phyloP scores from a whole-genome alignment of 2,113 vertebrate genomes.

The Xenopus laevis region DNA sequence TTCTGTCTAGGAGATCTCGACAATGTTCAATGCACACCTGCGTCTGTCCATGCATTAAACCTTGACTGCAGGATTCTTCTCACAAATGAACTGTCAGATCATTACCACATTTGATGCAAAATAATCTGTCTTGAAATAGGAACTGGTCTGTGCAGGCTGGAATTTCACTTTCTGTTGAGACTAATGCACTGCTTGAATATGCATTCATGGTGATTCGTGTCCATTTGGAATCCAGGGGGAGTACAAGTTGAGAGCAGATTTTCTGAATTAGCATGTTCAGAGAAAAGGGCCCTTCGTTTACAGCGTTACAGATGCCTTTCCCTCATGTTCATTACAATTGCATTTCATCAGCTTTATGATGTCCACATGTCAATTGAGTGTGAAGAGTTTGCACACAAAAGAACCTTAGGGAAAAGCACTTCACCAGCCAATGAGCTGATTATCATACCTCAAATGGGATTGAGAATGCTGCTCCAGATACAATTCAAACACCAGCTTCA shows the following conservation, averaged over 20 bases:
- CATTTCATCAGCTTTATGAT: constrained; percentile 99
- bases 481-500: constrained; percentile 62
- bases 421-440: constrained; percentile 99
- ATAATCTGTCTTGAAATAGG: constrained; percentile 99
- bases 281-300: constrained; percentile 92
- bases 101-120: constrained; percentile 98
- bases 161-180: constrained; percentile 73
- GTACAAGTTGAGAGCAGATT: constrained; percentile 95
- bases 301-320: constrained; percentile 94
- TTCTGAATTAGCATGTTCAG: constrained; percentile 98
- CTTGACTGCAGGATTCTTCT: constrained; percentile 86
- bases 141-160: constrained; percentile 87
- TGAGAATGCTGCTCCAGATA: constrained; percentile 74
- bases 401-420: constrained; percentile 98
- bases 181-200: constrained; percentile 96
- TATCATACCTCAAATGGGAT: constrained; percentile 99
- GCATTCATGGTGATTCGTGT: constrained; percentile 89
- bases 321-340: constrained; percentile 99
- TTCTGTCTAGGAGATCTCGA: constrained; percentile 73
- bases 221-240: constrained; percentile 88
- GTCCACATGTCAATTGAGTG: constrained; percentile 99
- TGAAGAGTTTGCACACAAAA: constrained; percentile 99
- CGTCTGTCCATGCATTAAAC: constrained; percentile 84
- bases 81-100: constrained; percentile 99
- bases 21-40: constrained; percentile 80